A percentile compares a stretch with the other conserved stretches of the same genome.
Evolutionary conservation across 23 tunicate species (phyloP).

Genomic region (Styela clava): DNA sequence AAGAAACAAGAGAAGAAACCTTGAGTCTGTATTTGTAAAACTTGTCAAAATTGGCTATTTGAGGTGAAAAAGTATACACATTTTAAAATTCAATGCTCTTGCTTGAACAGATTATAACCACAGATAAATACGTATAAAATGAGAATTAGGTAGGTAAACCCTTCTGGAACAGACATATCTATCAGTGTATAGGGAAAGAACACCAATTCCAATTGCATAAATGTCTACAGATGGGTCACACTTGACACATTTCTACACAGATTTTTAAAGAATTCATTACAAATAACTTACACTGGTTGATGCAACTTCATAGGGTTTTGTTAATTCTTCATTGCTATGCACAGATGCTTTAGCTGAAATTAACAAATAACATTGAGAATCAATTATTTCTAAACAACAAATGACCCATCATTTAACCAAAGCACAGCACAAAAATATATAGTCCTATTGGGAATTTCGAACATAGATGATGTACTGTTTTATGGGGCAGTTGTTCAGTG

Average conservation of each 20-base stretch:
- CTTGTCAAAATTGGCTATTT: too few relatives aligned
- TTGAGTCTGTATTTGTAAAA: too few relatives aligned
- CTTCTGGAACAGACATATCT: not conserved
- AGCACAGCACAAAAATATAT: not conserved
- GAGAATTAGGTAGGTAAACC: not conserved
- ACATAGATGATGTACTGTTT: not conserved
- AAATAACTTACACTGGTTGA: not conserved
- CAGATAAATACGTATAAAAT: not conserved
- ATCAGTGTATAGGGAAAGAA: too few relatives aligned
- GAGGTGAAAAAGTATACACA: too few relatives aligned
- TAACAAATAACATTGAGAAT: not conserved
- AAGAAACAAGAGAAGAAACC: too few relatives aligned
- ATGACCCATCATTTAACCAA: too few relatives aligned
- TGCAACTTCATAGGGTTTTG: not conserved
- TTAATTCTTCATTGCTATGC: not conserved
- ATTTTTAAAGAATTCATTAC: not conserved
- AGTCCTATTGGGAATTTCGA: not conserved
- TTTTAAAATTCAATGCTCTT: too few relatives aligned
- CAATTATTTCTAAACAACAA: too few relatives aligned
- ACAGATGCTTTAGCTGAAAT: not conserved
- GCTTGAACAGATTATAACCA: not conserved
- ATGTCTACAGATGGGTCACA: too few relatives aligned
- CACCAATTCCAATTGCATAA: too few relatives aligned
- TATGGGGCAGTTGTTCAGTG: too few relatives aligned
- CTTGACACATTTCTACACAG: too few relatives aligned